phyloP scores from a whole-genome alignment of 2,113 vertebrate genomes.

The Campylomormyrus tamandua region DNA sequence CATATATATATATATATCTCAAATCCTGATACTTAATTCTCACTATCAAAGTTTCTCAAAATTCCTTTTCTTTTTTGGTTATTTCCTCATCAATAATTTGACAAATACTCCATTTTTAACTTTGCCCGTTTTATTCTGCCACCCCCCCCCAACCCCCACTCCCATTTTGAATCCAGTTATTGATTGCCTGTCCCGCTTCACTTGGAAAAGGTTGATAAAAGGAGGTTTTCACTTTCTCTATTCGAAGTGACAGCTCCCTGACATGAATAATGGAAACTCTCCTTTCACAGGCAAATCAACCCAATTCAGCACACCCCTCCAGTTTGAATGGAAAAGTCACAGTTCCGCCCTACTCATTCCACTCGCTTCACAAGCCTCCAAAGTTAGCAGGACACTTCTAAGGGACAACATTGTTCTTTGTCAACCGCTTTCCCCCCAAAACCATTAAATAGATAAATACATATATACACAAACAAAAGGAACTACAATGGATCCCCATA shows the following conservation, averaged over 20 bases:
- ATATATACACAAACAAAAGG: slow-evolving; percentile 50
- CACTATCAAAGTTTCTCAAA: slow-evolving; percentile 53
- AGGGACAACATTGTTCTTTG: slow-evolving; percentile 66
- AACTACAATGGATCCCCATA: slow-evolving; percentile 34
- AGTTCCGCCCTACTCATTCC: slow-evolving; percentile 91
- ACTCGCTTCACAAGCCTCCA: slow-evolving; percentile 83
- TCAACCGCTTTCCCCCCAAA: slow-evolving; percentile 42
- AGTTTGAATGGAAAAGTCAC: slow-evolving; percentile 86
- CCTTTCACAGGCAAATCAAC: slow-evolving; percentile 99
- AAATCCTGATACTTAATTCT: slow-evolving; percentile 52
- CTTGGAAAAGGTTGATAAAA: slow-evolving; percentile 96
- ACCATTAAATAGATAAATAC: slow-evolving; percentile 58
- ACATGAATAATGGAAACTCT: slow-evolving; percentile 97
- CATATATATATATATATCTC: background rate
- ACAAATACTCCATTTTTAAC: slow-evolving; percentile 72
- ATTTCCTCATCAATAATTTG: slow-evolving; percentile 68
- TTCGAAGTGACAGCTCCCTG: slow-evolving; percentile 98
- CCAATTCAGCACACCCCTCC: slow-evolving; percentile 98
- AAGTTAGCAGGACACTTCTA: slow-evolving; percentile 75
- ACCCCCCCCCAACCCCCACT: slow-evolving; percentile 61
- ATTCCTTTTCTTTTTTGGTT: background rate
- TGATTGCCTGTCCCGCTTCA: slow-evolving; percentile 89
- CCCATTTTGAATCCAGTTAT: slow-evolving; percentile 84
- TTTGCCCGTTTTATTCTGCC: slow-evolving; percentile 79
- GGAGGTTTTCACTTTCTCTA: slow-evolving; percentile 97